phyloP scores from a whole-genome alignment of 30 jellyfish, hydroid and myxozoan genomes.

The Aurelia sp. region DNA sequence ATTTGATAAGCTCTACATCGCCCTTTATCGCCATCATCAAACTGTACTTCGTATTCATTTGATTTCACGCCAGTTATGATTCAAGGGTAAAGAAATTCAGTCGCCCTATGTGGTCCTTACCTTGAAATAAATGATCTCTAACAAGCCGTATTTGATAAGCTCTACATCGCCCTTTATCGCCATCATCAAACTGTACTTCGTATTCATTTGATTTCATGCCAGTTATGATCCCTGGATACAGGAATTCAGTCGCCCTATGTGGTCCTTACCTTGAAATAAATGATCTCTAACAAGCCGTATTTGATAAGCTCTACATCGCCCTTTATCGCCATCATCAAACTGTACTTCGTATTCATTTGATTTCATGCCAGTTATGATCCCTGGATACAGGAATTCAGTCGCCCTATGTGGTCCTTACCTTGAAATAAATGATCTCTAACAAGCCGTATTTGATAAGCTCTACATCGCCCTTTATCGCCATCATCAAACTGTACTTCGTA shows the following conservation, averaged over 20 bases:
- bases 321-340: slow-evolving; percentile 88
- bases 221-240: slow-evolving; percentile 88
- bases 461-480: slow-evolving; percentile 82
- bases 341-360: slow-evolving; percentile 75
- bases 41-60: slow-evolving; percentile 85
- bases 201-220: slow-evolving; percentile 68
- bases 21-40: slow-evolving; percentile 95
- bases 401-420: slow-evolving; percentile 2
- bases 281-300: slow-evolving; percentile 74
- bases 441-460: slow-evolving; percentile 83
- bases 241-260: slow-evolving; percentile 7
- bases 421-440: slow-evolving; percentile 59
- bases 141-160: slow-evolving; percentile 87
- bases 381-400: slow-evolving; percentile 78
- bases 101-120: no score
- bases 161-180: slow-evolving; percentile 82
- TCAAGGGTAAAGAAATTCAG: slow-evolving; percentile 88
- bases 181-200: slow-evolving; percentile 88
- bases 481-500: slow-evolving; percentile 85
- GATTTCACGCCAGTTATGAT: slow-evolving; percentile 70
- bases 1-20: slow-evolving; percentile 87
- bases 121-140: slow-evolving; percentile 60
- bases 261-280: slow-evolving; percentile 31
- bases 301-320: slow-evolving; percentile 82
- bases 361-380: slow-evolving; percentile 72